Conservation (phyloP, 35 echinoderm and acorn worm genomes). For the Stichopus chloronotus region DNA sequence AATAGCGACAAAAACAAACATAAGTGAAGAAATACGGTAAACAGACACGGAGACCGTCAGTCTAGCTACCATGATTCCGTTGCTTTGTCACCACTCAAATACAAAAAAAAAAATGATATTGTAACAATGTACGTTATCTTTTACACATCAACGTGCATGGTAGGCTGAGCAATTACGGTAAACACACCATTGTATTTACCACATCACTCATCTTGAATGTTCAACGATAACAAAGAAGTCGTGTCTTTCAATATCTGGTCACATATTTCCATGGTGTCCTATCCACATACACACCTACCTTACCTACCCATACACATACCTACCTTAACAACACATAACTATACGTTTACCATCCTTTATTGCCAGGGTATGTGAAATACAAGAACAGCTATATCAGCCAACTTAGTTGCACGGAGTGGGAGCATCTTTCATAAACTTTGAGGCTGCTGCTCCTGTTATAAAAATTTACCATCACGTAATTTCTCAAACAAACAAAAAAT, state of each 20-base stretch:
- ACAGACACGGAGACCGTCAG: not conserved
- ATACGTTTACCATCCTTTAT: no score
- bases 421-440: no score
- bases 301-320: no score
- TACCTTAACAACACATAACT: no score
- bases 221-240: not conserved
- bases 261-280: no score
- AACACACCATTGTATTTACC: not conserved
- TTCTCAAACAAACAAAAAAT: no score
- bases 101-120: not conserved
- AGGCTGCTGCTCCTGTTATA: no score
- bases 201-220: constrained; percentile 15
- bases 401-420: no score
- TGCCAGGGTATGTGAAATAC: no score
- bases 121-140: constrained; percentile 1
- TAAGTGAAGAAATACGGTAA: not conserved
- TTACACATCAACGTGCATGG: not conserved
- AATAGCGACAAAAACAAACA: constrained; percentile 16
- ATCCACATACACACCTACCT: no score
- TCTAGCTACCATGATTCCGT: not conserved
- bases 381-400: no score
- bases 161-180: not conserved
- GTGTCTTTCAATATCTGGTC: not conserved
- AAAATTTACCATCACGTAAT: no score
- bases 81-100: not conserved